phyloP scores from a whole-genome alignment of 2,797 vertebrate species.

The Falco berigora region DNA sequence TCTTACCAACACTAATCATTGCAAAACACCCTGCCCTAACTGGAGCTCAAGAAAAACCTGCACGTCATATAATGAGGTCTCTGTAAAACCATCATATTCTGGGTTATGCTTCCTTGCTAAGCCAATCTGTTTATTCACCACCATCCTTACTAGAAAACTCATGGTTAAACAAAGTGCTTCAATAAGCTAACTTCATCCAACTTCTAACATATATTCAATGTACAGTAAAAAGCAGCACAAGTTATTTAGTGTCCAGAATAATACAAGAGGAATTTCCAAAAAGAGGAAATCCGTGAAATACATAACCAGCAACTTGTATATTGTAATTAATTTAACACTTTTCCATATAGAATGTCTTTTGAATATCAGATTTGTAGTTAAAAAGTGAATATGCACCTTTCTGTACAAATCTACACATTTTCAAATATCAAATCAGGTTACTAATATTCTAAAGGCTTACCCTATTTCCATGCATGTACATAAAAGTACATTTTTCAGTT shows the following conservation, averaged over 20 bases:
- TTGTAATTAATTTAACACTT: background rate
- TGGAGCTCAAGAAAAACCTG: background rate
- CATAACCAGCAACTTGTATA: background rate
- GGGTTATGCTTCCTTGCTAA: background rate
- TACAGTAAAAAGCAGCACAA: background rate
- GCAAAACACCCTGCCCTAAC: background rate
- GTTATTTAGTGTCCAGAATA: background rate
- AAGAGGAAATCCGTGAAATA: background rate
- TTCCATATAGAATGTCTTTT: background rate
- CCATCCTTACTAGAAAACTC: background rate
- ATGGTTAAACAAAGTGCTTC: background rate
- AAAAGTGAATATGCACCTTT: background rate
- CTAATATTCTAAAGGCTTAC: background rate
- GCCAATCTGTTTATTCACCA: background rate
- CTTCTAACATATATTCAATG: background rate
- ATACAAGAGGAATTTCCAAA: background rate
- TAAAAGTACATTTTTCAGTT: background rate
- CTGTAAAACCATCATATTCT: background rate
- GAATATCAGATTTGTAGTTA: background rate
- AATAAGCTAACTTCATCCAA: background rate
- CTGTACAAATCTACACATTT: background rate
- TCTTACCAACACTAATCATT: background rate
- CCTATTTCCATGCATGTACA: background rate
- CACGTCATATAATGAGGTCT: background rate
- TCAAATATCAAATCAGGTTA: background rate